Percentiles rank a stretch among this genome's conserved stretches.
Evolutionary conservation across 1,140 invertebrate species (phyloP).

Genomic region (Drosophila murphyi): DNA sequence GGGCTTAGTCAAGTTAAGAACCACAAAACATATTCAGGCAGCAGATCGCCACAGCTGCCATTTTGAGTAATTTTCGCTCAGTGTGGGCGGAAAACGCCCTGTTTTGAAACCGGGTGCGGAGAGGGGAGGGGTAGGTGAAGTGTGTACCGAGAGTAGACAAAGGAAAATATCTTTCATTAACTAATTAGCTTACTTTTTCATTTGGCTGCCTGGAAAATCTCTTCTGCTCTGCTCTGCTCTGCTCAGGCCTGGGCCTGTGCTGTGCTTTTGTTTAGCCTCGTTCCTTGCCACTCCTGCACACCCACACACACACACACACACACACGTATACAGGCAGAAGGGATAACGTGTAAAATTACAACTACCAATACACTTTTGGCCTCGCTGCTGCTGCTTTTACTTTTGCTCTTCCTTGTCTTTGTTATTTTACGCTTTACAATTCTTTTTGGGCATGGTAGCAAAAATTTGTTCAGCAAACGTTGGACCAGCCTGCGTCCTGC

Average conservation of each 20-base stretch:
- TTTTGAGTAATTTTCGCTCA: not conserved
- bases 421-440: constrained; percentile 82
- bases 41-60: not conserved
- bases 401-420: constrained; percentile 65
- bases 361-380: constrained; percentile 62
- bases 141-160: constrained; percentile 47
- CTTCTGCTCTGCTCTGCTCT: not conserved
- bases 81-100: not conserved
- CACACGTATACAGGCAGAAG: constrained; percentile 38
- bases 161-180: constrained; percentile 82
- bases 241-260: constrained; percentile 7
- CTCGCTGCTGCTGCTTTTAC: constrained; percentile 41
- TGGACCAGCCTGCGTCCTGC: constrained; percentile 14
- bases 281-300: not conserved
- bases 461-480: constrained; percentile 73
- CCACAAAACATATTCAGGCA: not conserved
- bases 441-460: constrained; percentile 74
- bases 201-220: constrained; percentile 50
- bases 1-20: constrained; percentile 13
- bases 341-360: constrained; percentile 79
- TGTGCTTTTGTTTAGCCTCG: constrained; percentile 59
- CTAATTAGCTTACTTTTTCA: constrained; percentile 81
- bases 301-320: not conserved
- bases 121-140: not conserved
- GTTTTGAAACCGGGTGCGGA: not conserved